phyloP scores from a whole-genome alignment of 2,113 vertebrate species.

The Eonycteris spelaea region DNA sequence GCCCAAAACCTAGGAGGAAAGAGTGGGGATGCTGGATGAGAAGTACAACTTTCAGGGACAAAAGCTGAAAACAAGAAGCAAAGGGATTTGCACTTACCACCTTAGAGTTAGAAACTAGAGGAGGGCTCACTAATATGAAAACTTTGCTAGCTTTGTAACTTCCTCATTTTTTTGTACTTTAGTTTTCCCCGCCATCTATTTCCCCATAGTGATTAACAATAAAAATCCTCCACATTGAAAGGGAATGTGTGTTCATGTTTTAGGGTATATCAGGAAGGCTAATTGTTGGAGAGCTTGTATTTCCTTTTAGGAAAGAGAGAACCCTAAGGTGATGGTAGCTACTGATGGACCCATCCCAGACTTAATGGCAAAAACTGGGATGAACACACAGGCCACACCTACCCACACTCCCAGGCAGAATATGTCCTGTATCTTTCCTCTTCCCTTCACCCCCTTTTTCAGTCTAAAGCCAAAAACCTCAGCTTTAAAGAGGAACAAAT shows the following conservation, averaged over 20 bases:
- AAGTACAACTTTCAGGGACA: neutral
- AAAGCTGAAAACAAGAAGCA: neutral
- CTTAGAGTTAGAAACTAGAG: neutral
- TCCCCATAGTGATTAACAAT: neutral
- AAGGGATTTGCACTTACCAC: neutral
- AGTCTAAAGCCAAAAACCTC: neutral
- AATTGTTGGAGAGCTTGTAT: neutral
- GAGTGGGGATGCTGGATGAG: neutral
- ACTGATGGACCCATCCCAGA: neutral
- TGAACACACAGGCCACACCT: neutral
- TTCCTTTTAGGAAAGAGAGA: neutral
- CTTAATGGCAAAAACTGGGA: neutral
- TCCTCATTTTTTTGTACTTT: neutral
- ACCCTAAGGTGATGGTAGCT: neutral
- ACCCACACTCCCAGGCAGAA: neutral
- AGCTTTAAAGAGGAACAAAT: slow-evolving; percentile 23
- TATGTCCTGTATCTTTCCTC: neutral
- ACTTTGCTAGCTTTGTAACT: neutral
- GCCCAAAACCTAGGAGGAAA: neutral
- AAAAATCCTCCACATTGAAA: neutral
- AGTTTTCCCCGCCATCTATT: neutral
- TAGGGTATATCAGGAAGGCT: neutral
- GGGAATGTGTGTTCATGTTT: neutral
- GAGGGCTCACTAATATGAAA: neutral
- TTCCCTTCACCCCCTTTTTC: neutral